Conservation (phyloP, 2,888 invertebrate genomes). For the Onthophagus sagittarius region DNA sequence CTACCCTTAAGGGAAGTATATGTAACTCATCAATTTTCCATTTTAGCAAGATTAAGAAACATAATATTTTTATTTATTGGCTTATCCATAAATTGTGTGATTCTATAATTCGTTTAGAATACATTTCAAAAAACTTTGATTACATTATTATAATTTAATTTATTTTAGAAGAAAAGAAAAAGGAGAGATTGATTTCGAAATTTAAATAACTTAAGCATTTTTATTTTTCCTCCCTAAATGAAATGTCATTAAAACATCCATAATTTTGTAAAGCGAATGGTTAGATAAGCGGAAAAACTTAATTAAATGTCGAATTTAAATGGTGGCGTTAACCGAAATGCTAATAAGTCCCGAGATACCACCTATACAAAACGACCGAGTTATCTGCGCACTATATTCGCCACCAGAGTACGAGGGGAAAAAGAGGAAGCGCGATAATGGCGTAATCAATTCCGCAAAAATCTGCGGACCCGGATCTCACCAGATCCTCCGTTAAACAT, state of each 20-base stretch:
- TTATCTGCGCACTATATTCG: not conserved
- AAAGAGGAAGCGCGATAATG: not conserved
- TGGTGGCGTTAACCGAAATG: not conserved
- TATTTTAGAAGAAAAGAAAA: no score
- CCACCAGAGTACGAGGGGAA: not conserved
- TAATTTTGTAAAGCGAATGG: not conserved
- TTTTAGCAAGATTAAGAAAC: not conserved
- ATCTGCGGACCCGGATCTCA: not conserved
- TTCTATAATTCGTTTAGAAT: no score
- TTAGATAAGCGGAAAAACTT: not conserved
- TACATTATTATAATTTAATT: no score
- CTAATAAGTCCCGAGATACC: not conserved
- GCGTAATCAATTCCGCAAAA: not conserved
- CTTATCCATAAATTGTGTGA: no score
- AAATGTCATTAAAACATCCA: not conserved
- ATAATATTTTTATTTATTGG: no score
- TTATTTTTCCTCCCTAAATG: no score
- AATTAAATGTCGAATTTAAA: not conserved
- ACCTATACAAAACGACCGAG: not conserved
- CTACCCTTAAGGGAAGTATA: not conserved
- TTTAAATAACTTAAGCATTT: no score
- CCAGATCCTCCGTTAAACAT: not conserved
- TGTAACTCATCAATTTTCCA: not conserved
- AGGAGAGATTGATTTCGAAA: no score
- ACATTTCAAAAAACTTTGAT: no score